phyloP scores from a whole-genome alignment of 2,113 vertebrate genomes.

The Cephalophus harveyi region DNA sequence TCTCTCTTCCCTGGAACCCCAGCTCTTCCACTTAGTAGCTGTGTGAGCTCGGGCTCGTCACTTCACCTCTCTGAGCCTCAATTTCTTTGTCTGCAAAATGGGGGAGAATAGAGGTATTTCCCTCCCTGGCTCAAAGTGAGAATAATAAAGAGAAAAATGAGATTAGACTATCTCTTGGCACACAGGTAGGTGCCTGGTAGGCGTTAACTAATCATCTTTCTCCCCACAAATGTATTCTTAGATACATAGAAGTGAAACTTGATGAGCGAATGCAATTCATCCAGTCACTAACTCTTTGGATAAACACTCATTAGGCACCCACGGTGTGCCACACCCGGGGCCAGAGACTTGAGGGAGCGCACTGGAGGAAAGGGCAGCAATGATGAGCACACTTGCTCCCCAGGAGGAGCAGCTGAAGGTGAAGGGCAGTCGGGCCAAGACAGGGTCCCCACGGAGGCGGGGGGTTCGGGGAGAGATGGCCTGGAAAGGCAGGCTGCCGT shows the following conservation, averaged over 20 bases:
- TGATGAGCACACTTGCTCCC: not conserved
- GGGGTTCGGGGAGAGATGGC: not conserved
- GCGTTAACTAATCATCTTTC: not conserved
- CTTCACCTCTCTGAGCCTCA: not conserved
- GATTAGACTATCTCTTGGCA: not conserved
- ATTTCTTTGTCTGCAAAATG: not conserved
- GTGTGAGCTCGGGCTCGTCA: not conserved
- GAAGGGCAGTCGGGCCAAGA: not conserved
- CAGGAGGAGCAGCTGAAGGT: not conserved
- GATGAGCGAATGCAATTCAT: not conserved
- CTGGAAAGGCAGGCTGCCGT: not conserved
- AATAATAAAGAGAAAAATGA: not conserved
- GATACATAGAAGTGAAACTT: not conserved
- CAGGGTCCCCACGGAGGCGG: not conserved
- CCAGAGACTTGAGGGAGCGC: not conserved
- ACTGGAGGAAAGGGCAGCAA: not conserved
- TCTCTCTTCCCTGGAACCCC: not conserved
- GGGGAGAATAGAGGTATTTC: not conserved
- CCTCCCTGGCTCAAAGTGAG: not conserved
- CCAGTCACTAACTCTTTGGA: not conserved
- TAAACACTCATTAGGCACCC: not conserved
- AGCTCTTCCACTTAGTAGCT: not conserved
- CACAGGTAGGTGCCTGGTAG: not conserved
- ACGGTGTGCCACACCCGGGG: not conserved
- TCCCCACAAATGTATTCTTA: not conserved